Evolutionary conservation across 2,797 vertebrate species (phyloP).

Genomic region (Gambelia wislizenii): DNA sequence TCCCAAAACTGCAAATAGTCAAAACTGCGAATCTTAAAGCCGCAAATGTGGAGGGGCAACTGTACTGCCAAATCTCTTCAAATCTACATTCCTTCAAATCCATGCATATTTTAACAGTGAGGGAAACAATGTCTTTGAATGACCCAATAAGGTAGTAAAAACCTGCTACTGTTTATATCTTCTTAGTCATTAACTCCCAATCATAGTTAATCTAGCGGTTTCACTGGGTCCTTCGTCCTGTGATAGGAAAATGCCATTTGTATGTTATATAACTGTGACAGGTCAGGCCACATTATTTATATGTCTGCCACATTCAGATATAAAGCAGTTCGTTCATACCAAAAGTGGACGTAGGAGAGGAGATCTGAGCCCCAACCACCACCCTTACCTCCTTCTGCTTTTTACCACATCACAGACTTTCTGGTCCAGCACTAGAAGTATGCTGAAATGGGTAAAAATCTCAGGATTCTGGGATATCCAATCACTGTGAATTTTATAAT

Average conservation of each 20-base stretch:
- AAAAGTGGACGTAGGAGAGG: too few relatives aligned
- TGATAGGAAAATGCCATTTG: not conserved
- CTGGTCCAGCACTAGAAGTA: too few relatives aligned
- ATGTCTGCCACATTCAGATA: not conserved
- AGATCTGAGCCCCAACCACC: not conserved
- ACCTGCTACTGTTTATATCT: not conserved
- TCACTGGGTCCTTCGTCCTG: not conserved
- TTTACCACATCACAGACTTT: too few relatives aligned
- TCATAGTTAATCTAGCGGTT: not conserved
- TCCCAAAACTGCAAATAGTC: too few relatives aligned
- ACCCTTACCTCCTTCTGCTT: too few relatives aligned
- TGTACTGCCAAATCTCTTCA: too few relatives aligned
- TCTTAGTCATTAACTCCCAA: not conserved
- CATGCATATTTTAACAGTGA: not conserved
- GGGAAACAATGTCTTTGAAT: not conserved
- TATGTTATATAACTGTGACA: not conserved
- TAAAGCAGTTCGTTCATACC: too few relatives aligned
- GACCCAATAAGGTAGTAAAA: not conserved
- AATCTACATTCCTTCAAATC: not conserved
- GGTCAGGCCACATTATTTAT: not conserved
- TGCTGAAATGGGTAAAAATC: too few relatives aligned
- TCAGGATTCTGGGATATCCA: too few relatives aligned
- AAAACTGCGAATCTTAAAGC: too few relatives aligned
- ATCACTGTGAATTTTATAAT: too few relatives aligned
- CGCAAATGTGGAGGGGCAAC: too few relatives aligned